A percentile compares a stretch with the other conserved stretches of the same genome.
These are phyloP conservation scores for Camponotus floridanus DNA, from an alignment of 1,140 invertebrate genomes.

Conservation along the genomic window DNA sequence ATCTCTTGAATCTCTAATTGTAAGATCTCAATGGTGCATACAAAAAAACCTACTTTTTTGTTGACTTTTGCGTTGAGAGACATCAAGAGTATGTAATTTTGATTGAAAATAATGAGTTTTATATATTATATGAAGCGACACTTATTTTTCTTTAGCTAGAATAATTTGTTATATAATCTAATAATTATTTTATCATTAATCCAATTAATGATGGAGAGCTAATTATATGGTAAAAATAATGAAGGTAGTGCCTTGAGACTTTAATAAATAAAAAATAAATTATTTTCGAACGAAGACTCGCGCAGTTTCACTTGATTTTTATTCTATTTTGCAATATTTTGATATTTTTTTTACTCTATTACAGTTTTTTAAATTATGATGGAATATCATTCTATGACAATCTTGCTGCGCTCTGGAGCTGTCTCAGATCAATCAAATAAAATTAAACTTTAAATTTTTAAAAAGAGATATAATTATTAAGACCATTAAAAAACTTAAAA, in stretches of 20 bases:
- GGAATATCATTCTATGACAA: neutral
- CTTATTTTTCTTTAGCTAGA: slow-evolving; percentile 31
- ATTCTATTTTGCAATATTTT: slow-evolving; percentile 6
- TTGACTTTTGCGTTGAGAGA: slow-evolving; percentile 29
- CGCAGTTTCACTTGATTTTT: slow-evolving; percentile 23
- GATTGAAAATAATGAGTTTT: slow-evolving; percentile 17
- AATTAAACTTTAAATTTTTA: no score
- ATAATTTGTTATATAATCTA: slow-evolving; percentile 55
- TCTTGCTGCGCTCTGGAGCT: neutral
- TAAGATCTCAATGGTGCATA: slow-evolving; percentile 46
- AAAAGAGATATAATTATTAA: no score
- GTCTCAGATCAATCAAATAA: neutral
- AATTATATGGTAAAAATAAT: slow-evolving; percentile 9
- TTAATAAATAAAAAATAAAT: slow-evolving; percentile 62
- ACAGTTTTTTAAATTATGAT: neutral
- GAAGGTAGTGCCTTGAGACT: slow-evolving; percentile 58
- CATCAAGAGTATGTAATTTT: slow-evolving; percentile 4
- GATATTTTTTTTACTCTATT: neutral
- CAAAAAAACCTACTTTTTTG: slow-evolving; percentile 6
- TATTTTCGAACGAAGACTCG: slow-evolving; percentile 47
- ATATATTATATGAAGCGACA: slow-evolving; percentile 45
- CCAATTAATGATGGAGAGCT: slow-evolving; percentile 15
- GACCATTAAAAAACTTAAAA: no score
- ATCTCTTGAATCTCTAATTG: neutral
- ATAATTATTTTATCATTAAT: slow-evolving; percentile 42